These are phyloP conservation scores for Cephalotes varians DNA, from an alignment of 2,888 invertebrate genomes.

Conservation along the genomic window DNA sequence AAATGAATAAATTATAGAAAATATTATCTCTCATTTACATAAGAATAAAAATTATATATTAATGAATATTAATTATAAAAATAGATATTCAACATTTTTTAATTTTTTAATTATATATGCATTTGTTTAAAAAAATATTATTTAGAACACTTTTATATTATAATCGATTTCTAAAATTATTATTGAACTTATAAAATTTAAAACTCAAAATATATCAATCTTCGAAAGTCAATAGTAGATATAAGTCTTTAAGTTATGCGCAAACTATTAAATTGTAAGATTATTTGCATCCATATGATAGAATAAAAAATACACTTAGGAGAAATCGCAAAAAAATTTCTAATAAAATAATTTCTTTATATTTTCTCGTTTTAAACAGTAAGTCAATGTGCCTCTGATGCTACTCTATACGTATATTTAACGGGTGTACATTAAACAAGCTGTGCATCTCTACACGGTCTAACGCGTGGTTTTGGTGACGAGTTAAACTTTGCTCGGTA, in stretches of 20 bases:
- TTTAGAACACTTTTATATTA: neutral
- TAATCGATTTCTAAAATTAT: neutral
- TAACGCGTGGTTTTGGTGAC: slow-evolving; percentile 61
- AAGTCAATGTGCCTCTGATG: neutral
- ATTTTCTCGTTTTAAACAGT: neutral
- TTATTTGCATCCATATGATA: neutral
- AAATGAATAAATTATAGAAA: neutral
- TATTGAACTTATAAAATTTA: no score
- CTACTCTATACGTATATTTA: neutral
- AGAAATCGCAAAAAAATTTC: neutral
- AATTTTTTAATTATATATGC: neutral
- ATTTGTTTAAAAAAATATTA: neutral
- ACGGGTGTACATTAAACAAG: neutral
- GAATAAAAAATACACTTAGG: neutral
- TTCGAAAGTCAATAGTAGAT: neutral
- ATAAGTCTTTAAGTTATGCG: neutral
- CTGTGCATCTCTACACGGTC: no score
- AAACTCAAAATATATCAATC: no score
- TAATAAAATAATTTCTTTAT: neutral
- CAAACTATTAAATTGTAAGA: neutral
- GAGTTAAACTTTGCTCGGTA: slow-evolving; percentile 77
- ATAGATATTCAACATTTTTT: neutral
- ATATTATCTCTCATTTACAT: neutral
- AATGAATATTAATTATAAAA: neutral
- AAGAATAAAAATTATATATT: neutral